Base-by-base conservation (phyloP, 2,888 invertebrate species). In the Hetaerina titia region DNA sequence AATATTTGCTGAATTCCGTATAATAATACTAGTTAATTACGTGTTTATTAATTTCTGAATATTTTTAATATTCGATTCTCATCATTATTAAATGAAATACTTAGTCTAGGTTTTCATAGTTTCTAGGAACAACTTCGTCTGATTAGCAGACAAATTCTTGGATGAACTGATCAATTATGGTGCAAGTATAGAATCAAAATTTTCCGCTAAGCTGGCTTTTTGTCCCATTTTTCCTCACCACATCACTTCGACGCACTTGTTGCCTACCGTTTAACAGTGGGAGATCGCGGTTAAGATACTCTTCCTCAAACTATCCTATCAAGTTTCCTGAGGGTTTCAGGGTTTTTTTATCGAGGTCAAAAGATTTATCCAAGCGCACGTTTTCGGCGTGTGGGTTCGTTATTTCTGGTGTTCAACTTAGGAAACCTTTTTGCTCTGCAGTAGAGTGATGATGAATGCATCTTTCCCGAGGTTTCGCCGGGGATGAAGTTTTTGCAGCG, bases 361-460 rank as follows among this genome's bases (percentile, higher is more conserved):
- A 81, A 81, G 81, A 81, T 81, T 81, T 81, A 81, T 81, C 81
- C 81, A 13, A 15, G 81, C n/a, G 81, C 81, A 81, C 81, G 81
- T 81, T 81, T 81, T 81, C n/a, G 31, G 81, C 9, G 81, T 5
- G 81, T n/a, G 57, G 60, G 92, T 69, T 92, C 92, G 81, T 81
- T 81, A 92, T 69, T 92, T 56, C 92, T 57, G 69, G 90, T 22
- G 90, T 90, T 90, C 31, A 63, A 45, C 64, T 64, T 90, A 19
- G 64, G 45, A 11, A 90, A 15, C 90, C 63, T 60, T 60, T 25
- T 90, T 13, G 45, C 22, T 64, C 64, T 2, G 9, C 25, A 31
- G 19, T 81, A 31, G 81, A 31, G 81, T 31, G 31, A 81, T 81
- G 81, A 81, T 81, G 81, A 81, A 81, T 81, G 81, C 81, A 25